Conservation (phyloP, 2,113 vertebrate genomes). For the Turdus rufiventris region DNA sequence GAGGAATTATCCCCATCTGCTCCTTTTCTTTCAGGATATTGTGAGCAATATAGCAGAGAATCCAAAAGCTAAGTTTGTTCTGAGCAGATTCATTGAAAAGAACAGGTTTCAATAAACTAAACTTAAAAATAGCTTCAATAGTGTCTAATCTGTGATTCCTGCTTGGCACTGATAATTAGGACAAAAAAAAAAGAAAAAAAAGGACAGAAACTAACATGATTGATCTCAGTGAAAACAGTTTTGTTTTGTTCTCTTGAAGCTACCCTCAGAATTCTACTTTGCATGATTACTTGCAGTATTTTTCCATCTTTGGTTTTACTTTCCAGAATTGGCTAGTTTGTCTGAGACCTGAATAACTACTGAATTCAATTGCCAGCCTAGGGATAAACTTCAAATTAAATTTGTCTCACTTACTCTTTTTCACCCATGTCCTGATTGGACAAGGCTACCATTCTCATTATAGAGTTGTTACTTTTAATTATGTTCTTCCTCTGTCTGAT, state of each 20-base stretch:
- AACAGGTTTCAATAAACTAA: conserved; percentile 43
- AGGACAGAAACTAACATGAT: conserved; percentile 25
- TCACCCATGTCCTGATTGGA: neutral
- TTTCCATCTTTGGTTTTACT: neutral
- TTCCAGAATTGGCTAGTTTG: neutral
- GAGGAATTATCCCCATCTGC: conserved; percentile 19
- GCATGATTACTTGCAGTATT: conserved; percentile 28
- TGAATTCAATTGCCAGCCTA: neutral
- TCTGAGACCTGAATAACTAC: neutral
- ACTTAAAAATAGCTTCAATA: conserved; percentile 59
- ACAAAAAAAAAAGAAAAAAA: neutral
- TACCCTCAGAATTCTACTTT: conserved; percentile 13
- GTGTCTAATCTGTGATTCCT: conserved; percentile 54
- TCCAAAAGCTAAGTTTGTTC: conserved; percentile 37
- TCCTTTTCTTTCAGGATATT: conserved; percentile 11
- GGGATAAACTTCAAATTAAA: neutral
- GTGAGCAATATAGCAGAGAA: neutral
- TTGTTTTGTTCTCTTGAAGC: conserved; percentile 50
- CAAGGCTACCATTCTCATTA: neutral
- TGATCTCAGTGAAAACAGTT: conserved; percentile 41
- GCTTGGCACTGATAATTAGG: conserved; percentile 60
- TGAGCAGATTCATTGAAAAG: conserved; percentile 30
- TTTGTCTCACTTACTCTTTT: neutral
- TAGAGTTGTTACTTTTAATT: neutral
- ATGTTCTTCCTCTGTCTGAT: neutral